Evolutionary conservation across 2,797 vertebrate species (phyloP).

Genomic region (Rachycentron canadum): DNA sequence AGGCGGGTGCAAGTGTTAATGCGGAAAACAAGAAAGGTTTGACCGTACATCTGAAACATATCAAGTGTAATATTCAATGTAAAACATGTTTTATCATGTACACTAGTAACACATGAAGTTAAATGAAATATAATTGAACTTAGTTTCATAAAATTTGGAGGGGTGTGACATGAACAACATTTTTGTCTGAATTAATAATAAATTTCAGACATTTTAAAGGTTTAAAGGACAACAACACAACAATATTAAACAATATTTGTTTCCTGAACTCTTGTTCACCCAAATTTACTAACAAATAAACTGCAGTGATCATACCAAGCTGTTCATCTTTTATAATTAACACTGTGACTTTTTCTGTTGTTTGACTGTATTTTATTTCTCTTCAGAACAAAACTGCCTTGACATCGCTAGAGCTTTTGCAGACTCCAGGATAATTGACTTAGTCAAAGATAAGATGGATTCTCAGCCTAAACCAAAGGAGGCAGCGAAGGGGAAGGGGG

Average conservation of each 20-base stretch:
- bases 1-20: slow-evolving; percentile 86
- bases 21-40: slow-evolving; percentile 90
- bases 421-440: slow-evolving; percentile 84
- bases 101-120: not conserved
- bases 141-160: not conserved
- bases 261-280: not conserved
- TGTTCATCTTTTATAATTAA: not conserved
- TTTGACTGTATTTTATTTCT: slow-evolving; percentile 36
- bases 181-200: no score
- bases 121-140: not conserved
- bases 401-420: slow-evolving; percentile 88
- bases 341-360: not conserved
- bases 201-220: no score
- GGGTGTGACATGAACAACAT: not conserved
- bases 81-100: not conserved
- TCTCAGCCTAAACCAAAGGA: slow-evolving; percentile 83
- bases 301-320: not conserved
- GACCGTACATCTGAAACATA: not conserved
- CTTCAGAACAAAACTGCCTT: slow-evolving; percentile 87
- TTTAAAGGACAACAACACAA: no score
- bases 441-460: slow-evolving; percentile 87
- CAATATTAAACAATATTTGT: no score
- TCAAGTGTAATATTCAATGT: not conserved
- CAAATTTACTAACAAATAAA: not conserved
- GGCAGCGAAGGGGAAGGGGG: slow-evolving; percentile 70